Evolutionary conservation across 2,113 vertebrate genomes (phyloP).

Genomic region (Cyanoderma ruficeps): DNA sequence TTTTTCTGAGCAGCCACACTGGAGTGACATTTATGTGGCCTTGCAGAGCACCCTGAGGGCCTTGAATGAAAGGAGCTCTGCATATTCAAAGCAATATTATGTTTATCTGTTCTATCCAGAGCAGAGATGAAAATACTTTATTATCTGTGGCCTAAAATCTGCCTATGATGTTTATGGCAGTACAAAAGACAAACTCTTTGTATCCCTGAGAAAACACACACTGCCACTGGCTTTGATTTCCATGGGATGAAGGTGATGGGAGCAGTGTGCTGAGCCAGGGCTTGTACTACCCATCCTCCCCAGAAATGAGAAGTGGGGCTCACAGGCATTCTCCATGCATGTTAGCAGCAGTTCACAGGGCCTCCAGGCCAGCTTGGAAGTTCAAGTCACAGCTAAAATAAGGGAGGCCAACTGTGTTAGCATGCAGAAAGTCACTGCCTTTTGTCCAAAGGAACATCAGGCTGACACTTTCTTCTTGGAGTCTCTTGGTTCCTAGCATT

Average conservation of each 20-base stretch:
- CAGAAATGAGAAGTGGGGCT: background rate
- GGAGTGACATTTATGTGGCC: background rate
- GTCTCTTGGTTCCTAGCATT: conserved; percentile 18
- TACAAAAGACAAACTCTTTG: background rate
- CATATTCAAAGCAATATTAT: background rate
- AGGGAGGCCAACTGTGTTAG: background rate
- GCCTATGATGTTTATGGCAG: background rate
- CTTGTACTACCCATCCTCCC: background rate
- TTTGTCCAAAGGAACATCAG: background rate
- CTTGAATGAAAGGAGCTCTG: background rate
- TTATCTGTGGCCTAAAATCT: background rate
- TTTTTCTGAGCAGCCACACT: background rate
- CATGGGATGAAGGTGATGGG: background rate
- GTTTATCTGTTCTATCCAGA: conserved; percentile 1
- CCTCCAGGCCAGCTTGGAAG: background rate
- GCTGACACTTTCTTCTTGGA: background rate
- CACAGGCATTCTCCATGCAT: background rate
- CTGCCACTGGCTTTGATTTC: background rate
- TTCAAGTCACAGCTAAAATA: background rate
- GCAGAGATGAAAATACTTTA: background rate
- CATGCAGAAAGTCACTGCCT: background rate
- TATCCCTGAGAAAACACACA: background rate
- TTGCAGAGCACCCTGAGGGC: background rate
- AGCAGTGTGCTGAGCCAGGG: background rate
- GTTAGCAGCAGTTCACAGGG: background rate